Base-by-base conservation (phyloP, 2,888 invertebrate genomes). In the Drosophila melanosoma region DNA sequence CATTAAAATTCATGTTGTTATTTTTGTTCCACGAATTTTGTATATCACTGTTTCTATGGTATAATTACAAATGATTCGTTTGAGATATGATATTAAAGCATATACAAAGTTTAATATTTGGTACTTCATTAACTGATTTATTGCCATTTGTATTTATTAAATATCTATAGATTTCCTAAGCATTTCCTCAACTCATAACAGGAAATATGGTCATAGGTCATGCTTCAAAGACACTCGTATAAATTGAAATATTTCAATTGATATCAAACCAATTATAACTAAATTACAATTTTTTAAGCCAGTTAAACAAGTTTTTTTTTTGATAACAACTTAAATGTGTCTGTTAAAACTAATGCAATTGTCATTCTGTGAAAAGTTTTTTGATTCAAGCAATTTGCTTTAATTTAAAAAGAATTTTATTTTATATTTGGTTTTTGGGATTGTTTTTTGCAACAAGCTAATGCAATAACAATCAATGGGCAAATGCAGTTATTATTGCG, bases 391-490 rank as follows among this genome's bases (percentile, higher is more conserved):
- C 58, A 56, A 62, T 62, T 68, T 74, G 23, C 60, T 10, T 78
- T 48, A 59, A 53, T 65, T 69, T 64, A 20, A 38, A 38, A 48
- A 54, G 58, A 32, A 10, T 48, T 62, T 71, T 17, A 36, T 49
- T 36, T 61, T 54, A 56, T 52, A 20, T 63, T 38, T 32, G 40
- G 53, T 59, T 48, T 74, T 76, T 62, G 3, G 3, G 8, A 23
- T 45, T 45, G 23, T 67, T 66, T 68, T 64, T 60, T 72, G 60
- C 56, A 38, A 57, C 69, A 76, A 87, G 84, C 84, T 84, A 89
- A 87, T 87, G 89, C 87, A 84, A 84, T 84, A 89, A 87, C 87
- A 84, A 82, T 87, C 87, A 89, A 89, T 88, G 83, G 86, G 49
- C 81, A 86, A 81, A 83, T 89, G 68, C 82, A 76, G 89, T 84